A percentile compares a stretch with the other conserved stretches of the same genome.
Evolutionary conservation across 2,888 invertebrate species (phyloP).

Genomic region (Chymomyza fuscimana): DNA sequence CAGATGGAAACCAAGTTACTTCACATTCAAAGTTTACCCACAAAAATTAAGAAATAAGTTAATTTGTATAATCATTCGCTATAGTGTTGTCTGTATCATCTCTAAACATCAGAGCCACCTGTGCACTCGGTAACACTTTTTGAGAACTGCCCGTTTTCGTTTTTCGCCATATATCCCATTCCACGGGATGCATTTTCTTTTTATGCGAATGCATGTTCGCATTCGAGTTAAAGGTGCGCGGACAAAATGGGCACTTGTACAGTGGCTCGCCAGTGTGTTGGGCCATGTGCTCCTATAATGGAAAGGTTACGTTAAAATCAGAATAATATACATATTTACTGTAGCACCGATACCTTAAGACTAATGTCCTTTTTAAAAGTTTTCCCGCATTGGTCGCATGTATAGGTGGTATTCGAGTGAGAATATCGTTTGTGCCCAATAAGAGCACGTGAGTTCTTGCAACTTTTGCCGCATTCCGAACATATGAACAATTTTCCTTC

Average conservation of each 20-base stretch:
- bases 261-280: slow-evolving; percentile 78
- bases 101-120: slow-evolving; percentile 66
- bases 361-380: slow-evolving; percentile 78
- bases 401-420: slow-evolving; percentile 73
- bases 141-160: slow-evolving; percentile 75
- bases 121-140: slow-evolving; percentile 64
- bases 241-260: slow-evolving; percentile 78
- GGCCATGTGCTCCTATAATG: slow-evolving; percentile 77
- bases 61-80: slow-evolving; percentile 54
- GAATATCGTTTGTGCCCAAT: slow-evolving; percentile 77
- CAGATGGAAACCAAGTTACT: too few relatives aligned
- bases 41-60: not conserved
- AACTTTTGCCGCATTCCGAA: slow-evolving; percentile 74
- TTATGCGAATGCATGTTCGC: slow-evolving; percentile 79
- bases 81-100: slow-evolving; percentile 53
- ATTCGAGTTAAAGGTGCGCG: slow-evolving; percentile 78
- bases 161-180: slow-evolving; percentile 77
- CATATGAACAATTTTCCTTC: slow-evolving; percentile 71
- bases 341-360: slow-evolving; percentile 61
- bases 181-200: slow-evolving; percentile 76
- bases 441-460: slow-evolving; percentile 77
- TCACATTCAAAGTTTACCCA: not conserved
- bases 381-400: slow-evolving; percentile 77
- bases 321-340: not conserved
- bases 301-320: not conserved